These are phyloP conservation scores for Papilio polytes DNA, from an alignment of 1,140 invertebrate genomes.

Conservation along the genomic window DNA sequence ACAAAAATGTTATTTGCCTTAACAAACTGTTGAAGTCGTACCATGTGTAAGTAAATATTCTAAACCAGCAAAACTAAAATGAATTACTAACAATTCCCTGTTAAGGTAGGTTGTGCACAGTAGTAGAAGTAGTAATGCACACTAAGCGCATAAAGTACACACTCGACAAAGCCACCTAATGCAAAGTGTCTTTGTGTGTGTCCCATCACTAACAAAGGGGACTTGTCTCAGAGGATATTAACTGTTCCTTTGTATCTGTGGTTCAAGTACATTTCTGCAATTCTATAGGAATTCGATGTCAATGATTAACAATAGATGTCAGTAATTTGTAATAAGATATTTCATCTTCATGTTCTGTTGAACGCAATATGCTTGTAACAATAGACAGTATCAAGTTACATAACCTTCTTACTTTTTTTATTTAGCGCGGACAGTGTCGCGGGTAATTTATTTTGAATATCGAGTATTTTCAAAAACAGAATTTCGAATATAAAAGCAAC, in stretches of 20 bases:
- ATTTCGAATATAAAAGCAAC: too few relatives aligned
- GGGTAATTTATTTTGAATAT: too few relatives aligned
- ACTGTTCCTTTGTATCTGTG: constrained; percentile 1
- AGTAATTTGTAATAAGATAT: not conserved
- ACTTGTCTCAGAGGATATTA: not conserved
- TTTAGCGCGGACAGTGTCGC: too few relatives aligned
- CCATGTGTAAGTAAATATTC: too few relatives aligned
- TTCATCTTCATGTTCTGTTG: not conserved
- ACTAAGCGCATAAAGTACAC: not conserved
- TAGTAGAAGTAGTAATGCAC: not conserved
- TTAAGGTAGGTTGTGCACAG: not conserved
- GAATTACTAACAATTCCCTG: not conserved
- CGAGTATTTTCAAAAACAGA: too few relatives aligned
- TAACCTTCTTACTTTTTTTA: too few relatives aligned
- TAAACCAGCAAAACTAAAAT: constrained; percentile 6
- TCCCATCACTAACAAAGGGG: not conserved
- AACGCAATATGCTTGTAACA: not conserved
- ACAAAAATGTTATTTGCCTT: too few relatives aligned
- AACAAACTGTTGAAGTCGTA: too few relatives aligned
- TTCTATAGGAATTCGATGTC: not conserved
- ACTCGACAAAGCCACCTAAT: constrained; percentile 12
- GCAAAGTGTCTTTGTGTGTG: constrained; percentile 6
- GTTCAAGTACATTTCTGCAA: not conserved
- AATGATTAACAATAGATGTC: not conserved
- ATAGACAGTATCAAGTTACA: not conserved